Evolutionary conservation across 2,797 vertebrate species (phyloP).

Genomic region (Premnoplex brunnescens): DNA sequence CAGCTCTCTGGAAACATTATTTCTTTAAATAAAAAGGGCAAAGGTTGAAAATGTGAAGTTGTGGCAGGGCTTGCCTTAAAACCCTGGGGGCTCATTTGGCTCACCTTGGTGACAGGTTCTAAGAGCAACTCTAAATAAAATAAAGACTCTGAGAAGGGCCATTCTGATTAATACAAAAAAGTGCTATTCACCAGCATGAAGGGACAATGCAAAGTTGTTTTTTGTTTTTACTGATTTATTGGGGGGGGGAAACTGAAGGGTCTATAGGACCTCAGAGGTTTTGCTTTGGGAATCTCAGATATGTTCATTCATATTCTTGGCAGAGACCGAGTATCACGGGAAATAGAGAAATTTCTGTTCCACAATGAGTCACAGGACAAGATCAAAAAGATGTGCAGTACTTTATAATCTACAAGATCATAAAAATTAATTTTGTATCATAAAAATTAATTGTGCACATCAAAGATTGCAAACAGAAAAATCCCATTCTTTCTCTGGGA

Average conservation of each 20-base stretch:
- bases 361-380: neutral
- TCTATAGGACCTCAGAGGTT: neutral
- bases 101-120: neutral
- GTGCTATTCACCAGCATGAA: neutral
- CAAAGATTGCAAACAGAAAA: neutral
- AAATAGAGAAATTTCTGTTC: neutral
- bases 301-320: neutral
- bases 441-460: neutral
- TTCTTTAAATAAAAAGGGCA: neutral
- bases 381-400: neutral
- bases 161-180: neutral
- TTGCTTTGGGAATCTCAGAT: neutral
- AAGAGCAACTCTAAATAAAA: neutral
- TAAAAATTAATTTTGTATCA: neutral
- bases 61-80: neutral
- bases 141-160: neutral
- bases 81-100: neutral
- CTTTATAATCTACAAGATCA: neutral
- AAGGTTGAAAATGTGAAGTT: neutral
- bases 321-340: neutral
- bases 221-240: neutral
- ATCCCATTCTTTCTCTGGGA: neutral
- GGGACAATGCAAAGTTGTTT: neutral
- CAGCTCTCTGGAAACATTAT: neutral
- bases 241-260: neutral